Evolutionary conservation across 2,113 vertebrate species (phyloP).

Genomic region (Halcyon senegalensis): DNA sequence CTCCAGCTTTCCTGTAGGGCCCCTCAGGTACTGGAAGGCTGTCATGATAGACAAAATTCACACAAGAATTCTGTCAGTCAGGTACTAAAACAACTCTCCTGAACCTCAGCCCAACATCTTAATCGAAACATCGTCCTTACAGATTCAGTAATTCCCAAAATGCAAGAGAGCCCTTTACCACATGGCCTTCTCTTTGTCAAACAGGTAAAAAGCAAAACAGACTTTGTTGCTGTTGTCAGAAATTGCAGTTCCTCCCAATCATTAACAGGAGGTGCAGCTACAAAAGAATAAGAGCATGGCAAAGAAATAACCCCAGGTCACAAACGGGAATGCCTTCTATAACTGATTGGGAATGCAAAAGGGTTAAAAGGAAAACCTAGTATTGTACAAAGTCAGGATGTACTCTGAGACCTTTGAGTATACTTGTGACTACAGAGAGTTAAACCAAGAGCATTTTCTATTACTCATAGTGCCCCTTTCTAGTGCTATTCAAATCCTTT

Average conservation of each 20-base stretch:
- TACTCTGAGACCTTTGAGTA: background rate
- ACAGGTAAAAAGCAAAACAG: background rate
- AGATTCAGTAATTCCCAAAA: background rate
- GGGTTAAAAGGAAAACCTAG: background rate
- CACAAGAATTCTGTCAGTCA: background rate
- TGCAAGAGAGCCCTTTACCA: background rate
- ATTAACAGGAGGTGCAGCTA: background rate
- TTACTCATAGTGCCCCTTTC: background rate
- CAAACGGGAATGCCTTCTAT: background rate
- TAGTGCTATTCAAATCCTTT: constrained; percentile 48
- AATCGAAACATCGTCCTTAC: background rate
- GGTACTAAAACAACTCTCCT: background rate
- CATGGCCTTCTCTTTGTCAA: background rate
- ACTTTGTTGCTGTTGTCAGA: background rate
- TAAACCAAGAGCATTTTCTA: background rate
- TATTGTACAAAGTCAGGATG: background rate
- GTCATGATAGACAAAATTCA: background rate
- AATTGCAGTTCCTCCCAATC: background rate
- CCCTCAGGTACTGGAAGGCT: too few species aligned
- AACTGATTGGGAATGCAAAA: background rate
- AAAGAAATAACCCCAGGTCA: background rate
- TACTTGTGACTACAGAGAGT: background rate
- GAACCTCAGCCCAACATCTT: background rate
- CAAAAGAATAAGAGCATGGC: background rate
- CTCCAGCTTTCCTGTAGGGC: too few species aligned